Base-by-base conservation (phyloP, 1,140 invertebrate genomes). In the Calycopis cecrops region DNA sequence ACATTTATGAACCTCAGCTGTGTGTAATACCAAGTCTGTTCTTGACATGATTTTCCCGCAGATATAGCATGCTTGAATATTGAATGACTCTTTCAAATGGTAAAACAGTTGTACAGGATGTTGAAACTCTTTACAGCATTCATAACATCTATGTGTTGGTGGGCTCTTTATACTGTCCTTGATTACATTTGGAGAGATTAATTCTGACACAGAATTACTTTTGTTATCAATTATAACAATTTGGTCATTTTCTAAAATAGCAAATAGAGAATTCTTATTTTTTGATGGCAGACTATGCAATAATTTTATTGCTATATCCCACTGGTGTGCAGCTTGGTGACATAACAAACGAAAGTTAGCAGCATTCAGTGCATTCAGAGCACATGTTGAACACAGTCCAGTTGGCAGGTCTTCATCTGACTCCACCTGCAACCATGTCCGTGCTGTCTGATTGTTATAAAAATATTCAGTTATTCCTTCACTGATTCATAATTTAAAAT, bases 81-180 rank as follows among this genome's bases (percentile, higher is more conserved):
- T 73, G 3, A 65, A 65, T 0, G 78, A 81, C 16, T 74, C 71
- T 48, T 77, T 78, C 38, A 85, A 69, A 63, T 85, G 79, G 14
- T 65, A 47, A 57, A 68, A 70, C 42, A 85, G 50, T 34, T 70
- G 62, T 6, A 71, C 48, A 1, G 73, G 63, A 62, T 76, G 69
- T 3, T 48, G n/a, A 48, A 81, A 83, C 34, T 56, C 42, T 38
- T 78, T 82, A 1, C 60, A 65, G 59, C 81, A 85, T 48, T 69
- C 68, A 0, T 71, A 68, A 49, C 81, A 85, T 28, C 67, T 53
- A 16, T 67, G 73, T 14, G 38, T 59, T 28, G 21, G 6, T 28
- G 6, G 2, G 2, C 2, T 37, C 40, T 52, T 0, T 35, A 37
- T 17, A 53, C 52, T 28, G 21, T 28, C 21, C 48, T 48, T 64